Base-by-base conservation (phyloP, 1,140 invertebrate species). In the Diorhabda sublineata region DNA sequence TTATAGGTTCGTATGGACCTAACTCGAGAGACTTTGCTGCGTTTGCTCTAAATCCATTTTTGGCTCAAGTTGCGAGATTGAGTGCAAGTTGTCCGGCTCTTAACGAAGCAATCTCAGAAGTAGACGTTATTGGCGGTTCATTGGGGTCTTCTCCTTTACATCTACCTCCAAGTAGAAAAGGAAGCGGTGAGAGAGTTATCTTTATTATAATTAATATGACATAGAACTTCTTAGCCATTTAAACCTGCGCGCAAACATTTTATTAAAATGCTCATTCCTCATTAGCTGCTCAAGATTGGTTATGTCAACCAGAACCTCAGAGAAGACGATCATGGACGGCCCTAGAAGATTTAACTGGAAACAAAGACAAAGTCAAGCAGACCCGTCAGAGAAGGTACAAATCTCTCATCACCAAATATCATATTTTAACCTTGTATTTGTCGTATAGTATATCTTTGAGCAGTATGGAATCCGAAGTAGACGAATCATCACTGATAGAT, bases 251-350 rank as follows among this genome's bases (percentile, higher is more conserved):
- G n/a, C 6, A 52, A 52, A 3, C 2, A 52, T n/a, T 52, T 8
- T n/a, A 52, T 52, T 8, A 52, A 52, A 2, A 52, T 6, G 8
- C 41, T n/a, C 57, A 8, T 9, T 59, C 43, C 3, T 59, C 43
- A 59, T 66, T 52, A 69, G 85, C 84, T 79, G 82, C 85, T 60
- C 80, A 85, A 45, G 83, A 85, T 47, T 85, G 85, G 76, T 68
- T 81, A 68, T 77, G 76, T 64, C 74, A 81, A 80, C 73, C 79
- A 74, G 81, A 86, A 78, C 74, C 86, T 82, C 73, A 87, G 83
- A 82, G 92, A 26, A 83, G 92, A 72, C 87, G 91, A 77, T 93
- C 92, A 65, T 94, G 92, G 92, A 92, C 92, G 5, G 91, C 91
- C 26, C 83, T 93, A 52, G 92, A 93, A 75, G 87, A 88, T 73